Base-by-base conservation (phyloP, 2,797 vertebrate genomes). In the Oreochromis mossambicus region DNA sequence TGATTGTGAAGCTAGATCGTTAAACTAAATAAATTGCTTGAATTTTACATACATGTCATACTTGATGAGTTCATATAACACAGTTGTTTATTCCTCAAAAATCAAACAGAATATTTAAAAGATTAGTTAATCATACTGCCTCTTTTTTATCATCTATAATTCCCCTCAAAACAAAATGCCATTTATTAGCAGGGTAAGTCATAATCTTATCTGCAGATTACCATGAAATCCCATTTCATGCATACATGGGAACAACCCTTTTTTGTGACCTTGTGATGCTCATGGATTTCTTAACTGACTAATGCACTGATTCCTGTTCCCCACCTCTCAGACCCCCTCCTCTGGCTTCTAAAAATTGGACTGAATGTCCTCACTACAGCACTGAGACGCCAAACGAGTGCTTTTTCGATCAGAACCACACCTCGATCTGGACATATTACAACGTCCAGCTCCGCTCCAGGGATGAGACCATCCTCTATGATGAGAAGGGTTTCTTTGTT, bases 321-420 rank as follows among this genome's bases (percentile, higher is more conserved):
- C 21, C 38, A 12, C n/a, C 24, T n/a, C n/a, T 21, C 84, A 95
- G 93, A 73, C 32, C 43, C 4, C 84, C 56, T 3, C 15, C 17
- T 1, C 6, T 11, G 3, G 56, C 87, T 7, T 81, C 81, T 0
- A 88, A 94, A 83, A 95, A 96, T 77, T 98, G 97, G 98, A 96
- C 84, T 17, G 98, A 99, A 92, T 99, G 98, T 90, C 98, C 98
- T 11, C 96, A 97, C 90, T 99, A 98, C 95, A 95, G 97, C 90
- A 92, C 93, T 6, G 93, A 96, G 38, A 94, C 90, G 61, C 92
- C 94, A 46, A 96, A 98, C 6, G 97, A 98, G 93, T 99, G 98
- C 95, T 98, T 97, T 92, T 99, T 99, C 93, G 97, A 97, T 41
- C 89, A 96, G 3, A 96, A 94, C 4, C 96, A 98, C 95, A 99